Base-by-base conservation (phyloP, 2,113 vertebrate species). In the Gallinago media region DNA sequence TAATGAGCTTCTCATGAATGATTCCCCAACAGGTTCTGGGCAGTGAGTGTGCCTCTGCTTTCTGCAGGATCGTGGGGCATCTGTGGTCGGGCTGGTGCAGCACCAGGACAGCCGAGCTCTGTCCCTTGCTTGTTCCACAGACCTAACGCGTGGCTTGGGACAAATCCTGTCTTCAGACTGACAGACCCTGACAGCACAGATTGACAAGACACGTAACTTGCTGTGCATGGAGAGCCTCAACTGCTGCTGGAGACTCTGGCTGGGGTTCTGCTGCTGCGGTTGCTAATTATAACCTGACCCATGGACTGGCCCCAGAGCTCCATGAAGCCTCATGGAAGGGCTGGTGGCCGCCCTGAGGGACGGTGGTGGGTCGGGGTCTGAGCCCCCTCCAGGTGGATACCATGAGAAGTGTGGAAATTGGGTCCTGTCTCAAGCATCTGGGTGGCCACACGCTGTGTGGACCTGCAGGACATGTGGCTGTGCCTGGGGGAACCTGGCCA, bases 1-100 rank as follows among this genome's bases (percentile, higher is more conserved):
- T 70, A 9, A 13, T 0, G 2, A 25, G 13, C 2, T 1, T 70
- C 11, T 20, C 8, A 1, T 56, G 61, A 44, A 15, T 1, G 1
- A 2, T 46, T 56, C 27, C 79, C 42, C 4, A 3, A 36, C 55
- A 44, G 67, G 3, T 36, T 23, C 31, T 8, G 55, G 26, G 6
- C 15, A 13, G 27, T 1, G 3, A 12, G 13, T 2, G 1, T 15
- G 59, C 5, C 54, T 32, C 31, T 55, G 66, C 38, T 52, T 18
- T 42, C 65, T 2, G 0, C 12, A n/a, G 59, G 46, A 3, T 47
- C 5, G 4, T 3, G 11, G 32, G 4, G 23, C 2, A 2, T 17
- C 34, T 9, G 46, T 29, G 31, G 11, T 9, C 32, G 8, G 31
- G 61, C 17, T 8, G 13, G 11, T 11, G 38, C 50, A 23, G 61